A percentile compares a stretch with the other conserved stretches of the same genome.
Evolutionary conservation across 2,888 invertebrate species (phyloP).

Genomic region (Pristionchus maxplancki): DNA sequence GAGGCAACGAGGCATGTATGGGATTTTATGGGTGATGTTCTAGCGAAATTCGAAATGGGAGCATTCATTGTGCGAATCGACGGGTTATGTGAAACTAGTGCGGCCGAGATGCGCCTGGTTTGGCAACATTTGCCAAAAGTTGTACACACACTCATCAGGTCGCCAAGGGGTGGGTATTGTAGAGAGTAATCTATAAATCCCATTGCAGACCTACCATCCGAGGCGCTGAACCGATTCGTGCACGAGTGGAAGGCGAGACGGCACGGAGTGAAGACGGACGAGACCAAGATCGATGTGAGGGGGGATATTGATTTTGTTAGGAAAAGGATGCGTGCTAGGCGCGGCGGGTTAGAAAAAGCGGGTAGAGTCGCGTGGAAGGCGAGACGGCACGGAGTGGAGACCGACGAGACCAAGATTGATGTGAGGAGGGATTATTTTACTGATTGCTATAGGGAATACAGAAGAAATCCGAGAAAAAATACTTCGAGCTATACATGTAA

Average conservation of each 20-base stretch:
- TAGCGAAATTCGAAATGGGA: background rate
- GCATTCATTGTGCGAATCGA: background rate
- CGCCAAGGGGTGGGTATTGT: too few relatives aligned
- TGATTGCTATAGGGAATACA: too few relatives aligned
- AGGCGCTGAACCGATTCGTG: conserved; percentile 16
- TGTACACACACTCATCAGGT: background rate
- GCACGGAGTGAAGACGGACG: conserved; percentile 15
- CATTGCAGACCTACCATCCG: background rate
- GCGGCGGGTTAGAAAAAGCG: too few relatives aligned
- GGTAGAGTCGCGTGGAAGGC: background rate
- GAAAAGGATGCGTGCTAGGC: too few relatives aligned
- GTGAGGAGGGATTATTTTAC: background rate
- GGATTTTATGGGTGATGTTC: too few relatives aligned
- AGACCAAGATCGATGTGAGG: conserved; percentile 20
- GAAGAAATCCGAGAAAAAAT: too few relatives aligned
- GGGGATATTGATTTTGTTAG: background rate
- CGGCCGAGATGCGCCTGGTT: too few relatives aligned
- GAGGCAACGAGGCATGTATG: too few relatives aligned
- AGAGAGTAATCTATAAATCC: background rate
- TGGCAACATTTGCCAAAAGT: background rate
- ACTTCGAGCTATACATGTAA: too few relatives aligned
- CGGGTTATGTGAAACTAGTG: background rate
- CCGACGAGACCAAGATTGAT: conserved; percentile 13
- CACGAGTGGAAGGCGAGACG: conserved; percentile 36
- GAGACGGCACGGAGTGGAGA: background rate